Evolutionary conservation across 1,140 invertebrate genomes (phyloP), one percentile per base, ranked within the genome.

Genomic region (Manduca sexta): DNA sequence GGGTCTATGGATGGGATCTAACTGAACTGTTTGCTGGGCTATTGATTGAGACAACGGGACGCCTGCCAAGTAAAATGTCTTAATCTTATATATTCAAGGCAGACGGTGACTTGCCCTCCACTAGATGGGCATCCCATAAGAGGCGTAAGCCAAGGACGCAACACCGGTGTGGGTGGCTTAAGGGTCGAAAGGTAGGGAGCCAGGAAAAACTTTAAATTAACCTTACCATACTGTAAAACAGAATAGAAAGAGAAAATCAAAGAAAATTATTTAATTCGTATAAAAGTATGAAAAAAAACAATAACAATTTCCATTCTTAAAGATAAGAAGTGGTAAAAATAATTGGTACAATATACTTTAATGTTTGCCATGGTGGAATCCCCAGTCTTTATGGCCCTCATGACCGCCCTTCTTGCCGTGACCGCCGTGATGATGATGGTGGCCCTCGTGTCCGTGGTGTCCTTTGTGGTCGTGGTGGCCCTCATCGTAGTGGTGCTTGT

Each of bases 391-490:
- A 67, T 91, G 89, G 47, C 88, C 88, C 13, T 90, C 84, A 53
- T 91, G 89, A 3, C 83, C 89, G 12, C 90, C 89, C 69, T 92
- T 92, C 72, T 92, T 91, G 58, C 87, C 91, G 43, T 90, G 88
- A 58, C 91, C 89, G 38, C 87, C 82, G 31, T 90, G 88, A 68
- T 91, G 88, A 37, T 89, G 87, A 66, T 91, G 89, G 45, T 92
- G 90, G 30, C 89, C 89, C 12, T 91, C 87, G 52, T 92, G 88
- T 17, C 90, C 91, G 21, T 89, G 88, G 56, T 90, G 88, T 12
- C 89, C 88, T 58, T 92, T 90, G 79, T 93, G 91, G 0, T 89
- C 92, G 46, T 89, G 88, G 63, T 90, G 84, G 26, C 43, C 72
- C 12, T 86, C 82, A 14, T 88, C 86, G 34, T 91, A 83, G 63